Conservation (phyloP, 2,888 invertebrate species). For the Ectemnius cavifrons region DNA sequence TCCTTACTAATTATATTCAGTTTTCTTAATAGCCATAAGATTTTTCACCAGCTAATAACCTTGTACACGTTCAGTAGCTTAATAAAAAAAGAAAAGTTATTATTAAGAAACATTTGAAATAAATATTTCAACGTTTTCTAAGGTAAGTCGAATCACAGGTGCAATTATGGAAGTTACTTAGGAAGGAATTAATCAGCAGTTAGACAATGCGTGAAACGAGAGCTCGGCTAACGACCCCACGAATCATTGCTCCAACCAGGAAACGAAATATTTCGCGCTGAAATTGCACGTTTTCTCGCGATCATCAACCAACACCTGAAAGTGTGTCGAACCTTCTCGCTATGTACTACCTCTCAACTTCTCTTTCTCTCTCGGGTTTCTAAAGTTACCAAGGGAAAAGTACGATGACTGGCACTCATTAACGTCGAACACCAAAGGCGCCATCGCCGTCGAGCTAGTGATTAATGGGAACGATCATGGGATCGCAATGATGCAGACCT, state of each 20-base stretch:
- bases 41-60: too few relatives aligned
- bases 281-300: conserved; percentile 74
- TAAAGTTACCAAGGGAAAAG: conserved; percentile 50
- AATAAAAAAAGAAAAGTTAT: too few relatives aligned
- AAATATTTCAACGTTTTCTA: background rate
- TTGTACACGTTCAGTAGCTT: too few relatives aligned
- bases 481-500: background rate
- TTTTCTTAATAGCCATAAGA: too few relatives aligned
- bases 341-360: background rate
- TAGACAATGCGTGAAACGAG: conserved; percentile 38
- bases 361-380: background rate
- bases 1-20: too few relatives aligned
- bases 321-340: conserved; percentile 60
- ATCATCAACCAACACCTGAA: conserved; percentile 59
- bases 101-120: too few relatives aligned
- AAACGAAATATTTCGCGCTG: conserved; percentile 68
- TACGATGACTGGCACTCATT: conserved; percentile 48
- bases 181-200: conserved; percentile 13
- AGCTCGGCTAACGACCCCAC: conserved; percentile 61
- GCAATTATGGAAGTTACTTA: background rate
- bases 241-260: conserved; percentile 74
- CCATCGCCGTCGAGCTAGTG: conserved; percentile 18
- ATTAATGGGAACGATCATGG: conserved; percentile 27
- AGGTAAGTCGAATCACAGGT: background rate
- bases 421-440: conserved; percentile 24